phyloP scores from a whole-genome alignment of 2,113 vertebrate species.

The Engystomops pustulosus region DNA sequence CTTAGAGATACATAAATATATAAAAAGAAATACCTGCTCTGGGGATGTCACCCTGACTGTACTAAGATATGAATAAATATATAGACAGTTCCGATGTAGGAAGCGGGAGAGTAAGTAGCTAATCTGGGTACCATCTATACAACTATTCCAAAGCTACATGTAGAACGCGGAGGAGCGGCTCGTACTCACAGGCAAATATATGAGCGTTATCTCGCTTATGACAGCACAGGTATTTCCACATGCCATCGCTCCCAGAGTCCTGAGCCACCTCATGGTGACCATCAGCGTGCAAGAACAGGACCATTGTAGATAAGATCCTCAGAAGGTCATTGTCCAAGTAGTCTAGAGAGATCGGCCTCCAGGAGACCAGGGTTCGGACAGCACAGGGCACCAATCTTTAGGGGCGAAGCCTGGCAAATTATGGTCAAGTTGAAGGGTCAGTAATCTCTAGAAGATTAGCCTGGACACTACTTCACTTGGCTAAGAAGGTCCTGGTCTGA shows the following conservation, averaged over 20 bases:
- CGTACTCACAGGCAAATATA: slow-evolving; percentile 71
- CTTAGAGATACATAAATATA: no score
- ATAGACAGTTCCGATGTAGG: no score
- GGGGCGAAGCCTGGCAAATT: not conserved
- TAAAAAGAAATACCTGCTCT: no score
- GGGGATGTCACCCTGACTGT: no score
- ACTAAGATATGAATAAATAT: no score
- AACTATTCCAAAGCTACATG: no score
- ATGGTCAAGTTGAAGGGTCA: no score
- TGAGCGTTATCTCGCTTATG: slow-evolving; percentile 69
- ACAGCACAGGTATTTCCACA: slow-evolving; percentile 77
- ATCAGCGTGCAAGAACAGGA: slow-evolving; percentile 66
- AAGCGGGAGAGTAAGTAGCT: no score
- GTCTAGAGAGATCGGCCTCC: no score
- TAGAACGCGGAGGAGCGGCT: not conserved
- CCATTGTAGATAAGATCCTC: slow-evolving; percentile 53
- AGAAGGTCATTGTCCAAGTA: not conserved
- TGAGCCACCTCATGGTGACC: slow-evolving; percentile 57
- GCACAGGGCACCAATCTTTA: not conserved
- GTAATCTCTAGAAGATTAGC: not conserved
- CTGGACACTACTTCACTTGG: not conserved
- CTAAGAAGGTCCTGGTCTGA: not conserved
- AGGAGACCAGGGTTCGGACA: no score
- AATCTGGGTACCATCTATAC: no score
- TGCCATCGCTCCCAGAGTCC: slow-evolving; percentile 62